Evolutionary conservation across 2,113 vertebrate genomes (phyloP).

Genomic region (Hucho hucho): DNA sequence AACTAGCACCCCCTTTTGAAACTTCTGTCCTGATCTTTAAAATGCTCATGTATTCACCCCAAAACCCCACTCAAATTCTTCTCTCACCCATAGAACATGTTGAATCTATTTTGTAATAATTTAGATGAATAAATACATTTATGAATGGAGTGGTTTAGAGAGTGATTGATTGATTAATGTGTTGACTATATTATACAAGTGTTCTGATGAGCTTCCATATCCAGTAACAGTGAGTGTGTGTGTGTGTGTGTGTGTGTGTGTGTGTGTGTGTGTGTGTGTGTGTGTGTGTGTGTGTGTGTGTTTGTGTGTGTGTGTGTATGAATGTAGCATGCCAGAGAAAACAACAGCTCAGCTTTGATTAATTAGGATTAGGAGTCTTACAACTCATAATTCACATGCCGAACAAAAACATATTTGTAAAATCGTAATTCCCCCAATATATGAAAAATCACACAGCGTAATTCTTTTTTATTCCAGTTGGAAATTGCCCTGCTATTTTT

Average conservation of each 20-base stretch:
- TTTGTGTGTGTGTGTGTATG: conserved; percentile 9
- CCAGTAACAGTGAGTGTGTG: neutral
- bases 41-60: too few species aligned
- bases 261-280: conserved; percentile 21
- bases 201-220: too few species aligned
- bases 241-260: neutral
- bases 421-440: conserved; percentile 48
- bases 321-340: conserved; percentile 34
- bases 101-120: too few species aligned
- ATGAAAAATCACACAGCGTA: conserved; percentile 7
- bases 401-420: conserved; percentile 64
- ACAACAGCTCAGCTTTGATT: conserved; percentile 69
- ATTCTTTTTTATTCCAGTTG: neutral
- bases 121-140: too few species aligned
- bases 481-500: neutral
- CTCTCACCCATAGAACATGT: too few species aligned
- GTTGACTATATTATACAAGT: too few species aligned
- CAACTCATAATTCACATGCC: conserved; percentile 56
- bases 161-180: too few species aligned
- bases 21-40: conserved; percentile 25
- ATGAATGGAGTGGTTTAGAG: too few species aligned
- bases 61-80: too few species aligned
- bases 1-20: conserved; percentile 97
- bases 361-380: conserved; percentile 68
- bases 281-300: neutral